Percentiles rank a stretch among this genome's conserved stretches.
Conservation (phyloP, 2,888 invertebrate genomes). For the Luffia ferchaultella region DNA sequence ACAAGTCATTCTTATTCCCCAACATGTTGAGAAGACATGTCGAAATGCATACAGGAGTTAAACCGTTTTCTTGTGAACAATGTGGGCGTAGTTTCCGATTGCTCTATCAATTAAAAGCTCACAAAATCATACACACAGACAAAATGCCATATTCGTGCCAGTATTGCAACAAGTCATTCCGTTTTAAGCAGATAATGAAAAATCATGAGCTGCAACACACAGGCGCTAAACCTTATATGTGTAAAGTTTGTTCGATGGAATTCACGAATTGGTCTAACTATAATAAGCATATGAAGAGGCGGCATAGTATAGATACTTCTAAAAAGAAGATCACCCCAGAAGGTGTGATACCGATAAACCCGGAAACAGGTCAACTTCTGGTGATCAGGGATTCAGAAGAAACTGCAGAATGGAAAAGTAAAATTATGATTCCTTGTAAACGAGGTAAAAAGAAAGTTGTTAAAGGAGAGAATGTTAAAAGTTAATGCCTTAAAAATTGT, state of each 20-base stretch:
- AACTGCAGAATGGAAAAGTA: conserved; percentile 51
- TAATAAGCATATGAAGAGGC: conserved; percentile 82
- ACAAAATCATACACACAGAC: conserved; percentile 79
- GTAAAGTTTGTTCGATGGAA: conserved; percentile 73
- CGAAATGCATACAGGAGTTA: conserved; percentile 49
- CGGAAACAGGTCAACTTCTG: conserved; percentile 47
- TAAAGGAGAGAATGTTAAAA: conserved; percentile 4
- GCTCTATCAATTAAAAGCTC: conserved; percentile 76
- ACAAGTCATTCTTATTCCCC: conserved; percentile 46
- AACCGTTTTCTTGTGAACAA: conserved; percentile 50
- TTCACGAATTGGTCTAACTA: conserved; percentile 87
- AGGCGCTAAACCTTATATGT: conserved; percentile 76
- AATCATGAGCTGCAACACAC: conserved; percentile 79
- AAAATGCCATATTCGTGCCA: conserved; percentile 81
- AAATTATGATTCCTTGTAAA: conserved; percentile 46
- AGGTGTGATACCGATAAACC: conserved; percentile 50
- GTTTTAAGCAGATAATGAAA: conserved; percentile 78
- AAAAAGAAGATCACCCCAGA: conserved; percentile 65
- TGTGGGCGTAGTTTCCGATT: conserved; percentile 63
- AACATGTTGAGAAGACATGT: conserved; percentile 52
- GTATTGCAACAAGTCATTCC: conserved; percentile 77
- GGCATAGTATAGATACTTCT: conserved; percentile 66
- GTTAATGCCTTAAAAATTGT: neutral
- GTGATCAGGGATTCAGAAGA: conserved; percentile 34
- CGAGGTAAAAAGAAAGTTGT: conserved; percentile 32